Evolutionary conservation across 2,888 invertebrate genomes (phyloP), one percentile per base, ranked within the genome.

Genomic region (Arge pagana): DNA sequence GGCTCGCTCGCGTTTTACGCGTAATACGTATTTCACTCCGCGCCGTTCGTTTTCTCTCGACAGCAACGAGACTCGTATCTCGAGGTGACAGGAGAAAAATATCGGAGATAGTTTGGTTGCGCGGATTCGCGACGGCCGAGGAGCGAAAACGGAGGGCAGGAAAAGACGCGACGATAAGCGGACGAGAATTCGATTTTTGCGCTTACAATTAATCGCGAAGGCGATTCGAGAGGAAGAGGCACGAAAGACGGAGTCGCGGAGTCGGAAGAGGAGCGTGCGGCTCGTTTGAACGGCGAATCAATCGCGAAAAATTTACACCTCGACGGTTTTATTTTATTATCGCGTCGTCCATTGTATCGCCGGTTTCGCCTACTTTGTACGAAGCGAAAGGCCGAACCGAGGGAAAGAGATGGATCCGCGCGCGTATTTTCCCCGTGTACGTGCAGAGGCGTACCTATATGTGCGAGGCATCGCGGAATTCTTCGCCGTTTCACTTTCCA

Each of bases 401-500:
- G n/a, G 15, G 13, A 33, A n/a, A 2, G 28, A 26, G 11, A 33
- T 33, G 33, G n/a, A n/a, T n/a, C n/a, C n/a, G n/a, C n/a, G n/a
- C n/a, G n/a, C n/a, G n/a, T n/a, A n/a, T n/a, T n/a, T n/a, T n/a
- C n/a, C n/a, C n/a, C 13, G 33, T 7, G 33, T 10, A 45, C 23
- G 45, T 24, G 33, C n/a, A 31, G 33, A 33, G 45, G 35, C 45
- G n/a, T n/a, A 33, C 45, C 45, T 35, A 45, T n/a, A n/a, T n/a
- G n/a, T n/a, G n/a, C 45, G 45, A 45, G 35, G 35, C 23, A 18
- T 13, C 11, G 39, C 11, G 45, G 45, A 45, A 45, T 45, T 45
- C 45, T 23, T 45, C 45, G n/a, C n/a, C n/a, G 45, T 35, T 45
- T 45, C 45, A 45, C 45, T 45, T 45, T 45, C 43, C 45, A 45